Conservation (phyloP, 1,140 invertebrate species). For the Scaptodrosophila lebanonensis region DNA sequence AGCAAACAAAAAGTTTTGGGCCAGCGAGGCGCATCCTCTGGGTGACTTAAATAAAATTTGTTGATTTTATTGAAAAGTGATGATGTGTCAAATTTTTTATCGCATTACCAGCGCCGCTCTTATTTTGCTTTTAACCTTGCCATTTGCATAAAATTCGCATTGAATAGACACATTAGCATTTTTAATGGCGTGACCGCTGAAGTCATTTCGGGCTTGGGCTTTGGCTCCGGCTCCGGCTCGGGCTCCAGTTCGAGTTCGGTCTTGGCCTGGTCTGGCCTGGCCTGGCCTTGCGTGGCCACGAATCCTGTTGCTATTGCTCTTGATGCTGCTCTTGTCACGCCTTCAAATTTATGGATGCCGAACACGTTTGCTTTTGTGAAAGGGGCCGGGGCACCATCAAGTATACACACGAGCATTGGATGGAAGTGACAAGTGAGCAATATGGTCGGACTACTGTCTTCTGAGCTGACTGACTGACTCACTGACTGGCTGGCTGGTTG, state of each 20-base stretch:
- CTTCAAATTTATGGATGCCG: constrained; percentile 62
- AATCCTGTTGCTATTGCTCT: too few species aligned
- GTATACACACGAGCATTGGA: constrained; percentile 34
- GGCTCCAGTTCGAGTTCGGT: neutral
- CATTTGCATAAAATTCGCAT: constrained; percentile 74
- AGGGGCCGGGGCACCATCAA: too few species aligned
- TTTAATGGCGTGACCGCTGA: constrained; percentile 62
- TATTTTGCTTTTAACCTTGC: constrained; percentile 73
- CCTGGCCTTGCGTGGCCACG: too few species aligned
- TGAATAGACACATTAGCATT: constrained; percentile 73
- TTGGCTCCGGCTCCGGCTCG: constrained; percentile 1
- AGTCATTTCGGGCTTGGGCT: constrained; percentile 39
- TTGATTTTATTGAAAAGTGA: constrained; percentile 75
- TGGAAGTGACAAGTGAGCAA: constrained; percentile 71
- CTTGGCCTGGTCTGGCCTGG: constrained; percentile 36
- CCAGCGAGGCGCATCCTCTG: constrained; percentile 57
- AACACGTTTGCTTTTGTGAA: constrained; percentile 63
- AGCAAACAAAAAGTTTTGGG: constrained; percentile 24
- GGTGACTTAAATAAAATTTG: constrained; percentile 74
- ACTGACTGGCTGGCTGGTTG: neutral
- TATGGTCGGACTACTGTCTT: constrained; percentile 43
- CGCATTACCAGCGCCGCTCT: constrained; percentile 64
- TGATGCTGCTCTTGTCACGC: neutral
- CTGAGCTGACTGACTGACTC: constrained; percentile 8
- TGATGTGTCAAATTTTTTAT: constrained; percentile 75